Percentiles rank a stretch among this genome's conserved stretches.
These are phyloP conservation scores for Cercocebus atys DNA, from an alignment of 2,113 vertebrate genomes.

Conservation along the genomic window DNA sequence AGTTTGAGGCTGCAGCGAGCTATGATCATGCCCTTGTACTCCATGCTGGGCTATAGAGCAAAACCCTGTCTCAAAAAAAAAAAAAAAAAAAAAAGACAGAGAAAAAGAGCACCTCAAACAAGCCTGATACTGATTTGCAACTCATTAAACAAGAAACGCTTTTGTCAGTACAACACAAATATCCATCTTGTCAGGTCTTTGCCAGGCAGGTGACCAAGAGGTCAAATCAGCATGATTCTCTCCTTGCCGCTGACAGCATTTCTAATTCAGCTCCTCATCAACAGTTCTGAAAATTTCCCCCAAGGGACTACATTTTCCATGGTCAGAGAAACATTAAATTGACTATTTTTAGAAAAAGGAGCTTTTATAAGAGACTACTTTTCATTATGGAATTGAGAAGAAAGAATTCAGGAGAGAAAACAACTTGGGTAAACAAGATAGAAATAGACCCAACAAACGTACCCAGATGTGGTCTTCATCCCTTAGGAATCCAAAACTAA, in stretches of 20 bases:
- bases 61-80: no score
- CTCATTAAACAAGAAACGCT: background rate
- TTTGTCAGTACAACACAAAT: background rate
- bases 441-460: slow-evolving; percentile 40
- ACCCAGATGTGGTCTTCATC: background rate
- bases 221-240: background rate
- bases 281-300: background rate
- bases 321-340: background rate
- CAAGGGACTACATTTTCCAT: background rate
- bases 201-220: background rate
- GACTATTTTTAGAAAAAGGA: slow-evolving; percentile 9
- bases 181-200: background rate
- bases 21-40: no score
- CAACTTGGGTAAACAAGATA: slow-evolving; percentile 44
- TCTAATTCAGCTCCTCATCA: background rate
- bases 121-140: background rate
- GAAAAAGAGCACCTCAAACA: background rate
- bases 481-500: slow-evolving; percentile 50
- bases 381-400: slow-evolving; percentile 22
- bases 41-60: no score
- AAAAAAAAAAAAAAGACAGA: no score
- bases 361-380: background rate
- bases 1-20: no score
- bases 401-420: background rate
- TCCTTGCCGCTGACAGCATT: background rate